These are phyloP conservation scores for Tragelaphus imberbis DNA, from an alignment of 2,113 vertebrate species.

Conservation along the genomic window DNA sequence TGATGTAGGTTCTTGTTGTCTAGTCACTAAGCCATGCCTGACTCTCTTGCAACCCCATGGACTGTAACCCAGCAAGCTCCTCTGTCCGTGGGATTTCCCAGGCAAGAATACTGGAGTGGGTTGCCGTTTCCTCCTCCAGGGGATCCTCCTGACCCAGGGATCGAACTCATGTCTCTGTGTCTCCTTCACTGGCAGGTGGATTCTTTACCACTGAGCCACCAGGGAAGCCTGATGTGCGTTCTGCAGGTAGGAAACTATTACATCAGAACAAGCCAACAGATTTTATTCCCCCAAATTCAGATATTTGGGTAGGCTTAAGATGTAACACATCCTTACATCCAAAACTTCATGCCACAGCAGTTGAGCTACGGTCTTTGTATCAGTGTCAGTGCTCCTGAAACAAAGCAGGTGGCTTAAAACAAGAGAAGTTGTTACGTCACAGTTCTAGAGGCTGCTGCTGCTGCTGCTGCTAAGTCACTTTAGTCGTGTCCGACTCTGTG, in stretches of 20 bases:
- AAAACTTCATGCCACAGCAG: not conserved
- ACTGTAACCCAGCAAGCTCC: not conserved
- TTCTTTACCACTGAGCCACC: not conserved
- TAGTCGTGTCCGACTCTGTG: no score
- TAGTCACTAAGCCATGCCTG: not conserved
- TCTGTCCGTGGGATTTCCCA: not conserved
- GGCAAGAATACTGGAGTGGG: not conserved
- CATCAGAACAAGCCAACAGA: not conserved
- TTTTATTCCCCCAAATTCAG: not conserved
- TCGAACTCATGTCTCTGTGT: not conserved
- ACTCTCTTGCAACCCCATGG: not conserved
- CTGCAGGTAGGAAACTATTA: not conserved
- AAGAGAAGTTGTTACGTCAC: not conserved
- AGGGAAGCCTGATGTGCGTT: not conserved
- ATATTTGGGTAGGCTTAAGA: not conserved
- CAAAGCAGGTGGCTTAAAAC: not conserved
- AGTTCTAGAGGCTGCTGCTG: not conserved
- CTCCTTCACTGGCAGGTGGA: not conserved
- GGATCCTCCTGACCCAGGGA: not conserved
- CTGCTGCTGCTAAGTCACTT: no score
- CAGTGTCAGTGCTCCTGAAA: not conserved
- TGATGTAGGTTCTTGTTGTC: not conserved
- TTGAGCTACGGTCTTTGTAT: not conserved
- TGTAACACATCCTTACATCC: not conserved
- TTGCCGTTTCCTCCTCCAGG: not conserved